These are phyloP conservation scores for Scaptomyza cyrtandrae DNA, from an alignment of 2,888 invertebrate genomes.

Conservation along the genomic window DNA sequence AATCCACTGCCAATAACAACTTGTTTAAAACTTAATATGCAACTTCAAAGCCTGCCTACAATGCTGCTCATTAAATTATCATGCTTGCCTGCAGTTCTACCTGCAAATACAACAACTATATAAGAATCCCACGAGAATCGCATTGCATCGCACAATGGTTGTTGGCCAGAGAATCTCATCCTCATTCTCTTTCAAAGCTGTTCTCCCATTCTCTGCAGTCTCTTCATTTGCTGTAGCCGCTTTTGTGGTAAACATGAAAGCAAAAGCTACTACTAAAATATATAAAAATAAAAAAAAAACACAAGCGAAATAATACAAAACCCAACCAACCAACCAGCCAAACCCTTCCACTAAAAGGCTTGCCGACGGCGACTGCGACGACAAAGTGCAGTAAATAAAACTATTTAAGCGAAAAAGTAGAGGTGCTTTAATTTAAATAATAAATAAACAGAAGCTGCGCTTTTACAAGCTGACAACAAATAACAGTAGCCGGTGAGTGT, in stretches of 20 bases:
- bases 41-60: slow-evolving; percentile 13
- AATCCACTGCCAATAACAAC: slow-evolving; percentile 27
- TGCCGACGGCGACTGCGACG: slow-evolving; percentile 14
- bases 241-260: slow-evolving; percentile 56
- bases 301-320: slow-evolving; percentile 21
- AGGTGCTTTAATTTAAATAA: slow-evolving; percentile 37
- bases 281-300: slow-evolving; percentile 3
- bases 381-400: slow-evolving; percentile 53
- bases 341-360: slow-evolving; percentile 24
- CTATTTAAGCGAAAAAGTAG: slow-evolving; percentile 46
- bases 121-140: slow-evolving; percentile 19
- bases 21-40: slow-evolving; percentile 25
- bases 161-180: slow-evolving; percentile 11
- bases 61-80: slow-evolving; percentile 71
- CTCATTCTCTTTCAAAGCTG: neutral
- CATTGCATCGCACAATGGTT: slow-evolving; percentile 31
- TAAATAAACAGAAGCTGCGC: slow-evolving; percentile 4
- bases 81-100: slow-evolving; percentile 70
- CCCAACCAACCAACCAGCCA: slow-evolving; percentile 33
- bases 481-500: neutral
- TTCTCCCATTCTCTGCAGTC: slow-evolving; percentile 21
- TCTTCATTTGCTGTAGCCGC: slow-evolving; percentile 55
- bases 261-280: slow-evolving; percentile 26
- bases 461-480: neutral
- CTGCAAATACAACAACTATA: slow-evolving; percentile 36